phyloP scores from a whole-genome alignment of 2,888 invertebrate species.

The Ellobium chinense region DNA sequence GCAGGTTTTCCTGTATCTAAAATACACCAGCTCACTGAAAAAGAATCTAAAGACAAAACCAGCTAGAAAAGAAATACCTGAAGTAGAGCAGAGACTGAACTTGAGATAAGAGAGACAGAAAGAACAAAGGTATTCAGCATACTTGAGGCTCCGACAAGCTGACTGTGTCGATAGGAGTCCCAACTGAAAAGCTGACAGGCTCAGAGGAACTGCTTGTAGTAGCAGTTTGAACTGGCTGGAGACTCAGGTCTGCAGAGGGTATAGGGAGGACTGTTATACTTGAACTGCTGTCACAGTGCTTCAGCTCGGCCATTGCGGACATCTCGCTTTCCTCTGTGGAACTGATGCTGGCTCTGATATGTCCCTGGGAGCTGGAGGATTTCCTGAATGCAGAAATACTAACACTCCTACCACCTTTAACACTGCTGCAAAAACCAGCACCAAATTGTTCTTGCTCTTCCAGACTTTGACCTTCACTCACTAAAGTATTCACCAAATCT shows the following conservation, averaged over 20 bases:
- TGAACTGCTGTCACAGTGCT: constrained; percentile 34
- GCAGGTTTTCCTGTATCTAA: no score
- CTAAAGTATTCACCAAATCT: constrained; percentile 35
- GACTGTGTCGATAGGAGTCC: not conserved
- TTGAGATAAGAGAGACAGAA: no score
- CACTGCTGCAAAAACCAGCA: not conserved
- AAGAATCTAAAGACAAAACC: no score
- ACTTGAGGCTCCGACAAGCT: no score
- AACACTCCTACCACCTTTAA: not conserved
- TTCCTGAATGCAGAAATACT: constrained; percentile 23
- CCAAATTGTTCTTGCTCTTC: constrained; percentile 1
- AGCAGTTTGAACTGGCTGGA: not conserved
- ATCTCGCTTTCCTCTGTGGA: constrained; percentile 8
- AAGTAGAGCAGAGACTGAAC: no score
- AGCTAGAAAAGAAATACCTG: no score
- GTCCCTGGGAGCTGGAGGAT: not conserved
- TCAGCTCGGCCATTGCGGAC: no score
- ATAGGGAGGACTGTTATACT: constrained; percentile 32
- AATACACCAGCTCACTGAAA: no score
- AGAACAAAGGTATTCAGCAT: no score
- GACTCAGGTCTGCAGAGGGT: not conserved
- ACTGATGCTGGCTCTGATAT: not conserved
- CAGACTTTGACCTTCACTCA: constrained; percentile 26
- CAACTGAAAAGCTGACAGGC: not conserved
- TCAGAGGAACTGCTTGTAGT: constrained; percentile 7